A percentile compares a stretch with the other conserved stretches of the same genome.
Conservation (phyloP, 2,888 invertebrate genomes). For the Erebia palarica region DNA sequence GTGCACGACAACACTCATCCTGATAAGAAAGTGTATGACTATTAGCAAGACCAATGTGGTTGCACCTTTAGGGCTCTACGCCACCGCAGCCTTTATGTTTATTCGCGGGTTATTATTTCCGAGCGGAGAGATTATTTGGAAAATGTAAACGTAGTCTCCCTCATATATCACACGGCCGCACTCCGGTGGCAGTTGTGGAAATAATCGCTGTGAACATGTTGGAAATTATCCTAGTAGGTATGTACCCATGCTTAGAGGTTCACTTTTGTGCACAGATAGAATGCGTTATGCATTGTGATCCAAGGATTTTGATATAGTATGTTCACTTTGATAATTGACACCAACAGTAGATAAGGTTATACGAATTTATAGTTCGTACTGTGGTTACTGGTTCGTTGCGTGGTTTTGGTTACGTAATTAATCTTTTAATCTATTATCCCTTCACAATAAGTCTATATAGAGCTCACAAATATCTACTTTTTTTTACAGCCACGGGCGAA, state of each 20-base stretch:
- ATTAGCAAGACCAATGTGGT: background rate
- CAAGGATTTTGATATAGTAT: background rate
- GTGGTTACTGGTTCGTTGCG: too few species aligned
- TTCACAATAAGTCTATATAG: too few species aligned
- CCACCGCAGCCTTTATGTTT: conserved; percentile 65
- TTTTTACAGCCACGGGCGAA: too few species aligned
- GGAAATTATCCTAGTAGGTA: conserved; percentile 56
- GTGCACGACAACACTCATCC: too few species aligned
- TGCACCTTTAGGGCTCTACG: conserved; percentile 49
- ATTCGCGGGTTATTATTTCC: conserved; percentile 74
- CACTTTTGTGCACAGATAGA: conserved; percentile 67
- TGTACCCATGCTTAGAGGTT: conserved; percentile 50
- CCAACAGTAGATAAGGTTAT: background rate
- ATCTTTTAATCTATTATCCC: too few species aligned
- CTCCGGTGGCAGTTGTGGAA: conserved; percentile 64
- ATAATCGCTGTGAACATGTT: conserved; percentile 70
- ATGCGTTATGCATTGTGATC: conserved; percentile 52
- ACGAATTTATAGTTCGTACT: background rate
- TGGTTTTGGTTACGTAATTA: too few species aligned
- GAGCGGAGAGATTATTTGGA: conserved; percentile 66
- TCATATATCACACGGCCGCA: conserved; percentile 67
- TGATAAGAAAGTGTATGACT: too few species aligned
- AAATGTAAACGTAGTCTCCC: conserved; percentile 69
- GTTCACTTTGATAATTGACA: background rate
- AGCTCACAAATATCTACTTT: too few species aligned